Base-by-base conservation (phyloP, 2,113 vertebrate species). In the Beaufortia kweichowensis region DNA sequence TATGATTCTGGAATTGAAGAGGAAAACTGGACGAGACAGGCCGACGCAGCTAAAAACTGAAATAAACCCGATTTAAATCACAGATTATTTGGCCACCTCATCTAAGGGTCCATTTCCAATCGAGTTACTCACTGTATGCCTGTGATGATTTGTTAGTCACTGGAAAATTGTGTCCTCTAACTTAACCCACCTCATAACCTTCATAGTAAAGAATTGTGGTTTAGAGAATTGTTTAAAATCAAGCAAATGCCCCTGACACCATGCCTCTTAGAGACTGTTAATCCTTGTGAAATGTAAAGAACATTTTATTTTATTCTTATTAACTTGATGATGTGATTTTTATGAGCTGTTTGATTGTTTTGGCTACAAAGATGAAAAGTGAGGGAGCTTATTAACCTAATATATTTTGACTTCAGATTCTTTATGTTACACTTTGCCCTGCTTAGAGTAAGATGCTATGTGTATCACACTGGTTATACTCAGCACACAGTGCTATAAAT, bases 1-100 rank as follows among this genome's bases (percentile, higher is more conserved):
- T 94, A 95, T 3, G 94, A 96, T 82, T 95, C 95, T 53, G 95
- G 94, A 3, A 93, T 95, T 41, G 95, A 96, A 79, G 94, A 95
- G 12, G 95, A 96, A 70, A 93, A 90, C 73, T 96, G 95, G 95
- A 91, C 93, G 76, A 92, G 93, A 35, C 93, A 95, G 83, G 94
- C 89, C 57, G 94, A 96, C 72, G 94, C 93, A 79, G 94, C 94
- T 62, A 94, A 95, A 86, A 93, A 94, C 89, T 96, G 90, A 77
- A 92, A 31, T 26, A n/a, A 21, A 26, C 55, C 24, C 9, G 56
- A 3, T 29, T 64, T 43, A 63, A 59, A 0, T 19, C 19, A 10
- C 17, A 15, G 62, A 68, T 68, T 33, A 12, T 50, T 68, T 12
- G 15, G 28, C 69, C n/a, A 43, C 4, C 8, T 61, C 14, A 19